These are phyloP conservation scores for Tetraodon nigroviridis DNA, from an alignment of 2,113 vertebrate genomes.

Conservation along the genomic window DNA sequence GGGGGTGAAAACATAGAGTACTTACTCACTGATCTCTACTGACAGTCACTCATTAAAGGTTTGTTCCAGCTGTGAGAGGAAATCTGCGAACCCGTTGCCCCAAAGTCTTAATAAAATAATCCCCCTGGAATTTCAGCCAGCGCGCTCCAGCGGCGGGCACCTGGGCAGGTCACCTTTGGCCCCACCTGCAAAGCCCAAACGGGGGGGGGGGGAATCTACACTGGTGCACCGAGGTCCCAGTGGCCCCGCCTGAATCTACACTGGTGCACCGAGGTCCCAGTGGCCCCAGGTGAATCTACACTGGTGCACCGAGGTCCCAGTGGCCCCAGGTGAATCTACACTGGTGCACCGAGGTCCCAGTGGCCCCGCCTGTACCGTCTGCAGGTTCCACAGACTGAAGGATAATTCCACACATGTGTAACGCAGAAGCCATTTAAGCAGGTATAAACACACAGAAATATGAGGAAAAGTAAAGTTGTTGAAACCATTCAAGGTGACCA, in stretches of 20 bases:
- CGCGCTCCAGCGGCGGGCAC: constrained; percentile 61
- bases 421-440: too few relatives aligned
- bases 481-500: too few relatives aligned
- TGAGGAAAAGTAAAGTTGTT: too few relatives aligned
- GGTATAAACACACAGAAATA: too few relatives aligned
- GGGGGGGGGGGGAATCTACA: constrained; percentile 12
- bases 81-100: constrained; percentile 21
- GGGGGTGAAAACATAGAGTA: constrained; percentile 25
- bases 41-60: constrained; percentile 26
- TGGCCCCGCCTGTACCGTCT: constrained; percentile 1
- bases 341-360: constrained; percentile 9
- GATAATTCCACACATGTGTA: too few relatives aligned
- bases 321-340: constrained; percentile 8
- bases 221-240: constrained; percentile 9
- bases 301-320: constrained; percentile 9
- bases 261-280: constrained; percentile 9
- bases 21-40: constrained; percentile 18
- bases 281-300: constrained; percentile 9
- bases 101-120: constrained; percentile 62
- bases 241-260: constrained; percentile 9
- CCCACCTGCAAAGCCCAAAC: constrained; percentile 43
- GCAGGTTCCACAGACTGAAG: too few relatives aligned
- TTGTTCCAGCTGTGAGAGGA: constrained; percentile 42
- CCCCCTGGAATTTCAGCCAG: constrained; percentile 56
- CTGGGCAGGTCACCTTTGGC: constrained; percentile 47